Percentiles rank a stretch among this genome's conserved stretches.
Conservation (phyloP, 1,140 invertebrate genomes). For the Acarapis woodi region DNA sequence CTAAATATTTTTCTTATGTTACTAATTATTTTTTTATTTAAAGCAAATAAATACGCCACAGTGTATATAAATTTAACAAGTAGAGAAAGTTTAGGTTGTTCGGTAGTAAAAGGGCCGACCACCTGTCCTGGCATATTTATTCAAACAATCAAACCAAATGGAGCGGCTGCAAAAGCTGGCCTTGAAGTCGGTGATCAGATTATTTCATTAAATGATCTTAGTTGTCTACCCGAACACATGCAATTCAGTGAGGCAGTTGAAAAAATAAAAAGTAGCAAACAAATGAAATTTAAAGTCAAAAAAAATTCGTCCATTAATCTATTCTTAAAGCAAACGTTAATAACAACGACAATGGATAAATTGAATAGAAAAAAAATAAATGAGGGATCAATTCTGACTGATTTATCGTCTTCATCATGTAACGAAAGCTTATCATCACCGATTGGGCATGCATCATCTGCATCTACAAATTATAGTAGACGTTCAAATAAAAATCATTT, state of each 20-base stretch:
- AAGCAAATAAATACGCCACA: no score
- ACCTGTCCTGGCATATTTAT: slow-evolving; percentile 37
- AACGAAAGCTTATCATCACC: background rate
- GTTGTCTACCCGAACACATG: slow-evolving; percentile 30
- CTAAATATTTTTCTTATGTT: no score
- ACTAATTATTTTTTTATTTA: no score
- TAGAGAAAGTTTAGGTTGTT: slow-evolving; percentile 7
- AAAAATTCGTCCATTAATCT: slow-evolving; percentile 9
- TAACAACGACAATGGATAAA: background rate
- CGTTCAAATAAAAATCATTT: no score
- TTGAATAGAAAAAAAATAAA: background rate
- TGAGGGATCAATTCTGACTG: background rate
- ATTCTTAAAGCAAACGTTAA: slow-evolving; percentile 1
- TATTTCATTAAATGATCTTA: slow-evolving; percentile 52
- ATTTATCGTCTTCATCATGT: background rate
- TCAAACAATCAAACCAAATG: slow-evolving; percentile 61
- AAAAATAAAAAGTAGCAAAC: slow-evolving; percentile 10
- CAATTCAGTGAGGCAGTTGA: slow-evolving; percentile 32
- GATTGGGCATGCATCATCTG: background rate
- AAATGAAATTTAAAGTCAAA: slow-evolving; percentile 11
- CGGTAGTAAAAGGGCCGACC: slow-evolving; percentile 33
- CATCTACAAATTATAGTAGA: no score
- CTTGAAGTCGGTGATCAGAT: slow-evolving; percentile 72
- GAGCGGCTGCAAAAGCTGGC: slow-evolving; percentile 53
- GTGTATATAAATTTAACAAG: background rate